Base-by-base conservation (phyloP, 2,797 vertebrate species). In the Labroides dimidiatus region DNA sequence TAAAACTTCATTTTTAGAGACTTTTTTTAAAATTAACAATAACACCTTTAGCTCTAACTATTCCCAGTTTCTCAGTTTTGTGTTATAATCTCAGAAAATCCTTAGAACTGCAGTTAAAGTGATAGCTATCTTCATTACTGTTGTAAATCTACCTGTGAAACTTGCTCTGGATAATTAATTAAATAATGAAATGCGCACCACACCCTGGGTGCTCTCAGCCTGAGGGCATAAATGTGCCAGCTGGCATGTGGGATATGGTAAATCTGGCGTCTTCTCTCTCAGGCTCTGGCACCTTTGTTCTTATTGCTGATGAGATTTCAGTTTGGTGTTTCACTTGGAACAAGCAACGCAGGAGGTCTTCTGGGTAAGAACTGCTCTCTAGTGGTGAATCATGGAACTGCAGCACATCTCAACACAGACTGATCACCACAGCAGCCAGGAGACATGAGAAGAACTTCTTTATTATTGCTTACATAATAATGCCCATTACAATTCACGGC, bases 401-500 rank as follows among this genome's bases (percentile, higher is more conserved):
- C 4, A 4, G 27, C 10, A 27, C 14, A 33, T 27, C 24, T n/a
- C 3, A 7, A 2, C 15, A 51, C 11, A 1, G 13, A 7, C n/a
- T 2, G 17, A 14, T 13, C 55, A 41, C 24, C n/a, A 53, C 55
- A 41, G 20, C 20, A 59, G n/a, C n/a, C 39, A 36, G 15, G 8
- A 51, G 30, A 6, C 1, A 16, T 43, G 15, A 24, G 23, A 43
- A 71, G 23, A 42, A 56, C 69, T 27, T 56, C 51, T 90, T 90
- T 90, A 80, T 88, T 87, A 76, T 77, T 85, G 73, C 64, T 72
- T 73, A 64, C 41, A 84, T 52, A 30, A 69, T 73, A 45, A 78
- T 73, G 54, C 49, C 11, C 59, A 57, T 84, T 12, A 80, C 68
- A 78, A 42, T 62, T 69, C 75, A 47, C 19, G 75, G 30, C 44